Evolutionary conservation across 2,888 invertebrate species (phyloP).

Genomic region (Nudaria mundana): DNA sequence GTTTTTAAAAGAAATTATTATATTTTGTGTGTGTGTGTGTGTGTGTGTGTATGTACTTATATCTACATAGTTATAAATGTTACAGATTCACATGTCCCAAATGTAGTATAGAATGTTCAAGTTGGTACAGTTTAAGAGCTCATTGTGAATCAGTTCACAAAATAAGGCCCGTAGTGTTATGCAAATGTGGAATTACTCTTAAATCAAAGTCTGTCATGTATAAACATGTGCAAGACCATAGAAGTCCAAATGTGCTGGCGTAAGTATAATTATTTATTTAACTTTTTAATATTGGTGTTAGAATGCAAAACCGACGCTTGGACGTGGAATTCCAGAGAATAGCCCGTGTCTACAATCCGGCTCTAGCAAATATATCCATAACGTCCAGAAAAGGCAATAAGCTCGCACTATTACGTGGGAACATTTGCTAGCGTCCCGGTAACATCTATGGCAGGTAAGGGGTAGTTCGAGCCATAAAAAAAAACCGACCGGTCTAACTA

Average conservation of each 20-base stretch:
- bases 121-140: slow-evolving; percentile 71
- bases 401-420: too few relatives aligned
- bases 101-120: slow-evolving; percentile 63
- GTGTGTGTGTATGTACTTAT: too few relatives aligned
- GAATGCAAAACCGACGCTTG: too few relatives aligned
- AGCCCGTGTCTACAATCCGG: too few relatives aligned
- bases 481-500: too few relatives aligned
- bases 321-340: too few relatives aligned
- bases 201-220: slow-evolving; percentile 77
- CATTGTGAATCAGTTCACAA: slow-evolving; percentile 63
- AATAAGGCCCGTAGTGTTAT: slow-evolving; percentile 61
- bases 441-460: too few relatives aligned
- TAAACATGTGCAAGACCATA: slow-evolving; percentile 77
- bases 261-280: slow-evolving; percentile 41
- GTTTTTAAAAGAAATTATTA: too few relatives aligned
- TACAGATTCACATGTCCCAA: slow-evolving; percentile 67
- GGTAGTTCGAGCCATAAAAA: too few relatives aligned
- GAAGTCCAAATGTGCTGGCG: slow-evolving; percentile 71
- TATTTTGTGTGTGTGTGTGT: too few relatives aligned
- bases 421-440: too few relatives aligned
- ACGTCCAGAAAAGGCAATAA: background rate
- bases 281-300: background rate
- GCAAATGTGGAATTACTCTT: slow-evolving; percentile 70
- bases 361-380: background rate
- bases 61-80: too few relatives aligned